Base-by-base conservation (phyloP, 2,113 vertebrate species). In the Apus apus region DNA sequence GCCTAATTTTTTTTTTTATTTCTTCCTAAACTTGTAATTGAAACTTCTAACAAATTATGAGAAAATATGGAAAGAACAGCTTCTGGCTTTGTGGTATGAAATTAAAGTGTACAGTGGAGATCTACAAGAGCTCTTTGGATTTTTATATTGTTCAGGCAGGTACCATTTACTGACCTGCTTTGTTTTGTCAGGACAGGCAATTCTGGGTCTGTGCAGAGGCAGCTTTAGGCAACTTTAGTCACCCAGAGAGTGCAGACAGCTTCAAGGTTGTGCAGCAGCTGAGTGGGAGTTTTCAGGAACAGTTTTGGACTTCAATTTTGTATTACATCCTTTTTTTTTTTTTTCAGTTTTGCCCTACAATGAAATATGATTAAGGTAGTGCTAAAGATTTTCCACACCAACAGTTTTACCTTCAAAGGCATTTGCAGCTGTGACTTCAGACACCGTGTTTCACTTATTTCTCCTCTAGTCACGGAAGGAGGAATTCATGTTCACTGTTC, bases 311-410 rank as follows among this genome's bases (percentile, higher is more conserved):
- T 77, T 94, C 3, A 73, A 53, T 85, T 88, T 94, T 93, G 88
- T 86, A 71, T 91, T 80, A 61, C 11, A 34, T 40, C 27, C 25
- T 66, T 89, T 85, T 85, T 50, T 53, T 53, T 32, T 85, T 88
- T 92, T 90, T 95, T 67, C 54, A 61, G 56, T 75, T 93, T 91
- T 61, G 9, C n/a, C 62, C 48, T 50, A 53, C n/a, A 80, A 58
- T 90, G 71, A 90, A 85, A 80, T 87, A 70, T 73, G 64, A 94
- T 85, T 92, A 76, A 90, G 54, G 82, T 9, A 48, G 15, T 87
- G 51, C 30, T 75, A 61, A 91, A 95, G 32, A 40, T 90, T 95
- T 92, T 92, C 92, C 92, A 80, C 72, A 94, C 30, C 58, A 90
- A 66, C 72, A 93, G 11, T 94, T 94, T 93, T 34, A 65, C 56